These are phyloP conservation scores for Danio kyathit DNA, from an alignment of 2,797 vertebrate genomes.

Conservation along the genomic window DNA sequence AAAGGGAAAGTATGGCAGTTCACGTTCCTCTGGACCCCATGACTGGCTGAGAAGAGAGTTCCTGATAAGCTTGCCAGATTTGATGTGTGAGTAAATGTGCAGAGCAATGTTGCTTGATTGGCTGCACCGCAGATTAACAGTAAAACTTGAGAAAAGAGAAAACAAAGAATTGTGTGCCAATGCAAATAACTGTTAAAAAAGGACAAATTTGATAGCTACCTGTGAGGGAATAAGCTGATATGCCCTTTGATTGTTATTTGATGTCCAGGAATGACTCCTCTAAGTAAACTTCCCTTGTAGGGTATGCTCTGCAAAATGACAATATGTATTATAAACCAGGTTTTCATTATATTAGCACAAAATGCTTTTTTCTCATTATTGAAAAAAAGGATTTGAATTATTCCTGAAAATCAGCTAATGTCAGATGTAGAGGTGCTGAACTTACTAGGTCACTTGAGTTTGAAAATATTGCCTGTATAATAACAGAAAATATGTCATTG, in stretches of 20 bases:
- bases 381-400: background rate
- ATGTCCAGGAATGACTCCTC: slow-evolving; percentile 83
- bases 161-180: background rate
- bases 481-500: slow-evolving; percentile 29
- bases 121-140: slow-evolving; percentile 84
- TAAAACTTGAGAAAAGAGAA: slow-evolving; percentile 78
- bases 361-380: background rate
- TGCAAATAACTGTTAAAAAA: background rate
- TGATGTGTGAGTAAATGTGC: slow-evolving; percentile 91
- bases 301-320: slow-evolving; percentile 83
- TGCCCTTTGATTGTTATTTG: slow-evolving; percentile 91
- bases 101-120: slow-evolving; percentile 89
- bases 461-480: slow-evolving; percentile 78
- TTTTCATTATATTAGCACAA: slow-evolving; percentile 11
- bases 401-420: background rate
- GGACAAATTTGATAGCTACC: slow-evolving; percentile 72
- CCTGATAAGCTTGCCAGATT: slow-evolving; percentile 85
- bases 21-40: slow-evolving; percentile 94
- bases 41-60: slow-evolving; percentile 90
- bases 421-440: slow-evolving; percentile 38
- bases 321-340: background rate
- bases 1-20: slow-evolving; percentile 88
- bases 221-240: slow-evolving; percentile 86
- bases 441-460: slow-evolving; percentile 84
- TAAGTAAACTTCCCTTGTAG: slow-evolving; percentile 83